Conservation (phyloP, 2,113 vertebrate species). For the Apodemus sylvaticus region DNA sequence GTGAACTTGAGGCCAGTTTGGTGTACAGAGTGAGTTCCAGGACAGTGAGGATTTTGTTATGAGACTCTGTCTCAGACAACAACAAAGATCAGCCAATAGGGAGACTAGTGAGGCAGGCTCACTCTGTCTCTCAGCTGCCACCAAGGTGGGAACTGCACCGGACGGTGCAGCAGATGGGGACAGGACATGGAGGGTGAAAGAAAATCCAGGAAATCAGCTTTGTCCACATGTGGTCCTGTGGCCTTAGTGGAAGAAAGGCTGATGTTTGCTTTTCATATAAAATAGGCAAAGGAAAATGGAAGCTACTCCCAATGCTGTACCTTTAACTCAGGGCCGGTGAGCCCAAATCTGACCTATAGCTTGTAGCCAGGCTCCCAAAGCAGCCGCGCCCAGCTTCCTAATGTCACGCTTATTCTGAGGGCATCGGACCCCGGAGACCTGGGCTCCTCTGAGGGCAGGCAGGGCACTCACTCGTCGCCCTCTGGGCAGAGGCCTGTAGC, state of each 20-base stretch:
- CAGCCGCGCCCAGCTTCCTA: neutral
- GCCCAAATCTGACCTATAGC: neutral
- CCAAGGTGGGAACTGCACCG: too few species aligned
- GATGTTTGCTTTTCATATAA: neutral
- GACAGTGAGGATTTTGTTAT: neutral
- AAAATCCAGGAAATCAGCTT: neutral
- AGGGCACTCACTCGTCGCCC: slow-evolving; percentile 95
- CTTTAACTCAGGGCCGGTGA: neutral
- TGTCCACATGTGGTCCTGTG: neutral
- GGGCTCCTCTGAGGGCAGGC: neutral
- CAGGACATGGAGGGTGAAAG: neutral
- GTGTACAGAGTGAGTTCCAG: neutral
- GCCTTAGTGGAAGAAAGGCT: neutral
- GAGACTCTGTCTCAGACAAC: neutral
- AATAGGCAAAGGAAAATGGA: neutral
- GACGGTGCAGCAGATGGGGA: too few species aligned
- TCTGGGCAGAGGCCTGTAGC: slow-evolving; percentile 96
- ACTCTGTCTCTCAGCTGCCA: neutral
- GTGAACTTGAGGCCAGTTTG: neutral
- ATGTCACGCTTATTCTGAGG: neutral
- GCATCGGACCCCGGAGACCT: neutral
- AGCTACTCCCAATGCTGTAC: neutral
- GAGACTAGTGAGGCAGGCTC: too few species aligned
- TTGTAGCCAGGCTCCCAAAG: neutral
- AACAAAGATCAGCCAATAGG: neutral